These are phyloP conservation scores for Ammodytes dubius DNA, from an alignment of 2,113 vertebrate genomes.

Conservation along the genomic window DNA sequence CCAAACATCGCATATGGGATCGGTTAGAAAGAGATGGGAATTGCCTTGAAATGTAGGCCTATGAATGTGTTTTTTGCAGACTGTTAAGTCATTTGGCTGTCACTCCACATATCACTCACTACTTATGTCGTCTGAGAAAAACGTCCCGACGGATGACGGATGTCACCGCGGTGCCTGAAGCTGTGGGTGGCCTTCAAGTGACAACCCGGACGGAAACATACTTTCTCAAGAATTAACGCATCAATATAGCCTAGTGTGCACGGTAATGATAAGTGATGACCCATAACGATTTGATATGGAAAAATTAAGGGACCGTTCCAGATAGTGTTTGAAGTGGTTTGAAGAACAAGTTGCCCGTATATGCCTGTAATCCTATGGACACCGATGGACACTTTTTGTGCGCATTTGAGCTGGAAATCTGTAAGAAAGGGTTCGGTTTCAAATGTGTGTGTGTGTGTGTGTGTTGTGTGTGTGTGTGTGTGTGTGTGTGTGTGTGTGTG, in stretches of 20 bases:
- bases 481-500: constrained; percentile 15
- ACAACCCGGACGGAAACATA: constrained; percentile 51
- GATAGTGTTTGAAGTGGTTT: constrained; percentile 50
- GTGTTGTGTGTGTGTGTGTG: not conserved
- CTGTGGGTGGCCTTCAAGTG: constrained; percentile 79
- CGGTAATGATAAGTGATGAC: constrained; percentile 17
- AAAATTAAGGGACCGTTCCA: constrained; percentile 51
- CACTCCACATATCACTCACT: constrained; percentile 68
- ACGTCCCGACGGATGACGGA: constrained; percentile 55
- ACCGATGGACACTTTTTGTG: constrained; percentile 13
- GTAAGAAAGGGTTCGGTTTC: constrained; percentile 29
- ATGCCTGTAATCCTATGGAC: constrained; percentile 58
- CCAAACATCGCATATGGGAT: constrained; percentile 63
- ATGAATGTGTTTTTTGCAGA: constrained; percentile 66
- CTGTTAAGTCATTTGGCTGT: constrained; percentile 73
- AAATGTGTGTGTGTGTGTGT: constrained; percentile 45
- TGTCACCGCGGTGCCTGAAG: constrained; percentile 26
- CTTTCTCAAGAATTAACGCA: constrained; percentile 34
- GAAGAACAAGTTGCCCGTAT: constrained; percentile 32
- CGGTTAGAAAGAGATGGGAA: constrained; percentile 57
- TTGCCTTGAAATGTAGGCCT: constrained; percentile 38
- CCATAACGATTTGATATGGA: constrained; percentile 26
- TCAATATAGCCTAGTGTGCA: constrained; percentile 36
- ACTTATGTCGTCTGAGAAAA: constrained; percentile 48
- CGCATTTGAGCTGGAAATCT: constrained; percentile 37